Evolutionary conservation across 2,797 vertebrate genomes (phyloP).

Genomic region (Myripristis jacobus): DNA sequence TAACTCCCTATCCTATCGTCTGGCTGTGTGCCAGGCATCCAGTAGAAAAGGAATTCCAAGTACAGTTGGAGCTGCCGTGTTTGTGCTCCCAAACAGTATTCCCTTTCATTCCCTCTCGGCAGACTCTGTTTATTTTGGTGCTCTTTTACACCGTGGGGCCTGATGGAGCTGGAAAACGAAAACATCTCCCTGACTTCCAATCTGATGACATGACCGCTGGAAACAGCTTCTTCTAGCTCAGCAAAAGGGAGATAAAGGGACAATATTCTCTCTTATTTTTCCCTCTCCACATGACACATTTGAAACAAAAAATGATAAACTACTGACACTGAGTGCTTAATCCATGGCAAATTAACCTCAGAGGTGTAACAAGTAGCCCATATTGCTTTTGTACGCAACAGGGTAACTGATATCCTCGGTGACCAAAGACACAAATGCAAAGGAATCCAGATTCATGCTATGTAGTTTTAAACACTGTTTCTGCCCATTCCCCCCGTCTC

Average conservation of each 20-base stretch:
- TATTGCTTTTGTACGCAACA: neutral
- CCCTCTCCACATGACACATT: slow-evolving; percentile 20
- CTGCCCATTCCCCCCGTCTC: neutral
- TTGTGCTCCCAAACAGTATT: slow-evolving; percentile 86
- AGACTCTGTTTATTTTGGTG: slow-evolving; percentile 86
- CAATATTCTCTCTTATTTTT: slow-evolving; percentile 40
- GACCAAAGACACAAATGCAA: neutral
- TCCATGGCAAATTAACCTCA: slow-evolving; percentile 5
- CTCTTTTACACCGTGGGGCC: slow-evolving; percentile 82
- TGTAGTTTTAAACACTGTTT: neutral
- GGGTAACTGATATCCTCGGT: neutral
- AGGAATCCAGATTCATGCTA: neutral
- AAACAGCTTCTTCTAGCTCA: slow-evolving; percentile 75
- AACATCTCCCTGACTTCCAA: slow-evolving; percentile 80
- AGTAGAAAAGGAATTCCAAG: slow-evolving; percentile 79
- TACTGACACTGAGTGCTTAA: neutral
- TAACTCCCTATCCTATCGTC: slow-evolving; percentile 56
- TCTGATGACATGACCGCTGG: slow-evolving; percentile 78
- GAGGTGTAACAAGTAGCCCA: neutral
- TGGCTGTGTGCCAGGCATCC: slow-evolving; percentile 76
- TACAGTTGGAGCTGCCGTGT: slow-evolving; percentile 78
- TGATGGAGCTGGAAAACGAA: slow-evolving; percentile 82
- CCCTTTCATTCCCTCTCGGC: slow-evolving; percentile 83
- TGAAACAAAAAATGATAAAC: slow-evolving; percentile 8
- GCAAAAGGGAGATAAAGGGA: slow-evolving; percentile 66